Conservation (phyloP, 1,140 invertebrate species). For the Drosophila bifasciata region DNA sequence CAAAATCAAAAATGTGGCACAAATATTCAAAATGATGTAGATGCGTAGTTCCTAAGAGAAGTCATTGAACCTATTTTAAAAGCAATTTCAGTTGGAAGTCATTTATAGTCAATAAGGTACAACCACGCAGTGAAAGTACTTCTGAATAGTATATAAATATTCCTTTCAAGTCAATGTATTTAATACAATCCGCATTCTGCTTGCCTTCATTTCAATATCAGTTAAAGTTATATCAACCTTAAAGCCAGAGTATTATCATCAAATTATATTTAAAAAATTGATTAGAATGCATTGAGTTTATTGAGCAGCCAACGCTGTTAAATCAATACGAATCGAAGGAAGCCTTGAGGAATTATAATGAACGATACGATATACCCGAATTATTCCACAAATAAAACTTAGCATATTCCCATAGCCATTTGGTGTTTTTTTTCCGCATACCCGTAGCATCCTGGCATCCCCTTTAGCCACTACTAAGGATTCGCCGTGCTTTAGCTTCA, state of each 20-base stretch:
- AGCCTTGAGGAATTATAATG: slow-evolving; percentile 28
- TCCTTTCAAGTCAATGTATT: too few species aligned
- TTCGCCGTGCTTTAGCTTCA: slow-evolving; percentile 12
- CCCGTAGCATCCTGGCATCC: background rate
- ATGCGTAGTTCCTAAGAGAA: too few species aligned
- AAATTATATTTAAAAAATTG: slow-evolving; percentile 3
- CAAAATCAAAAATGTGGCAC: background rate
- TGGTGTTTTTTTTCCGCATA: slow-evolving; percentile 29
- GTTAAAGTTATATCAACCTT: too few species aligned
- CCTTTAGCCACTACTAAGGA: slow-evolving; percentile 22
- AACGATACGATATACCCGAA: slow-evolving; percentile 30
- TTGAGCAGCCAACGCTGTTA: slow-evolving; percentile 6
- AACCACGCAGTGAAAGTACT: too few species aligned
- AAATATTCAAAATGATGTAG: slow-evolving; percentile 1
- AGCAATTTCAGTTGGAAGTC: background rate
- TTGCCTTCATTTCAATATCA: too few species aligned
- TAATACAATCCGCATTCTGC: too few species aligned
- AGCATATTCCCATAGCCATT: slow-evolving; percentile 32
- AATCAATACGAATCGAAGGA: slow-evolving; percentile 12
- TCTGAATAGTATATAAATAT: too few species aligned
- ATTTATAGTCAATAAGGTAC: background rate
- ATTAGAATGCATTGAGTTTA: slow-evolving; percentile 5
- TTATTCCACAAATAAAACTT: slow-evolving; percentile 48
- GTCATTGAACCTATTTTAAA: too few species aligned
- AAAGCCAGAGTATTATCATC: too few species aligned